Evolutionary conservation across 2,113 vertebrate genomes (phyloP).

Genomic region (Sakesphorus luctuosus): DNA sequence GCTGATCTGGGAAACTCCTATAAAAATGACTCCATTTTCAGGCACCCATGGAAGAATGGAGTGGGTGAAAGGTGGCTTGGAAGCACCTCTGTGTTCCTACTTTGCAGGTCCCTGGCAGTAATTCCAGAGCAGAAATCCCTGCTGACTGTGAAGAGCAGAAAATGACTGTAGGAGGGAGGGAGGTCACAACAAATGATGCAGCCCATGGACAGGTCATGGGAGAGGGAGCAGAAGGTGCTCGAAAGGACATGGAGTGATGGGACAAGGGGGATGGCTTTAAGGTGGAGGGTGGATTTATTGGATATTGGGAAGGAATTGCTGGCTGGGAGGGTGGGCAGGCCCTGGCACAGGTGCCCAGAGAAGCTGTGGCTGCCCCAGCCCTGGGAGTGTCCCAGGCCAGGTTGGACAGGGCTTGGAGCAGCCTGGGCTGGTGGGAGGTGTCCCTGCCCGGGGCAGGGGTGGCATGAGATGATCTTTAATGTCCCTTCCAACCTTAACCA

Average conservation of each 20-base stretch:
- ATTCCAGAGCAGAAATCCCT: background rate
- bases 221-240: background rate
- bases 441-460: background rate
- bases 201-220: background rate
- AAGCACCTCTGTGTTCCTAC: background rate
- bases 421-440: accelerated
- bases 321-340: accelerated
- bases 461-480: accelerated
- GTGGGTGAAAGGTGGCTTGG: background rate
- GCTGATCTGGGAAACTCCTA: background rate
- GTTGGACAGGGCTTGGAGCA: background rate
- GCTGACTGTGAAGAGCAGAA: background rate
- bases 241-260: background rate
- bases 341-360: background rate
- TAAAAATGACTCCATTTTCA: background rate
- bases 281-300: background rate
- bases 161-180: accelerated
- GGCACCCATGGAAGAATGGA: background rate
- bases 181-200: accelerated
- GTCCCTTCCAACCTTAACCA: accelerated
- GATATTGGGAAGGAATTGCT: background rate
- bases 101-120: background rate
- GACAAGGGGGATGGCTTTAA: background rate
- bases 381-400: background rate
- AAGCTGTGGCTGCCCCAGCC: background rate